Base-by-base conservation (phyloP, 1,140 invertebrate genomes). In the Calliphora vicina region DNA sequence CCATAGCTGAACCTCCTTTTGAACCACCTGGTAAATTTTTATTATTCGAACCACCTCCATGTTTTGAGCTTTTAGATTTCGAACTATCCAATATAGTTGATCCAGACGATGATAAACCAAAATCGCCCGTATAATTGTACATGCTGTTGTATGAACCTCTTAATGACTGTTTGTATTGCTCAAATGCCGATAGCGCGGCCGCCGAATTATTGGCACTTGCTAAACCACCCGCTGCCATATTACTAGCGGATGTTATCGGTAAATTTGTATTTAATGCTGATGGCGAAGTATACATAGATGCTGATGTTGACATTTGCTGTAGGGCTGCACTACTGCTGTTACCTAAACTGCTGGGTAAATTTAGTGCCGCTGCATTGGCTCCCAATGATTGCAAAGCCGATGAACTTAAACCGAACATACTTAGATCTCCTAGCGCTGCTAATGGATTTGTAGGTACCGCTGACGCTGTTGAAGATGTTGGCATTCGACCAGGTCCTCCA, bases 401-500 rank as follows among this genome's bases (percentile, higher is more conserved):
- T 0, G 35, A 45, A 12, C 20, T 42, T 29, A 83, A 43, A 57
- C 78, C 83, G 74, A 45, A 83, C 83, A 83, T 81, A 20, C 83
- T 83, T 42, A 83, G 35, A 29, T 83, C 83, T 1, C 83, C 83
- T 1, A 83, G 43, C 1, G 83, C 83, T 45, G 76, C 71, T 12
- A 83, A 45, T 4, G 83, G 83, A 74, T 83, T 83, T 50, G 83
- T 15, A 5, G 80, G 12, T 35, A 43, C 9, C 13, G 82, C 25
- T 20, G 76, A 71, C 1, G 74, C 35, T n/a, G 43, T 9, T 23
- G 67, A 5, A 13, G 76, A 25, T 15, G 57, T 42, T 4, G 82
- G 57, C 29, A 61, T 61, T 35, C 78, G 57, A 71, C 67, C 50
- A 71, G 61, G 45, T n/a, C 27, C 76, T 71, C 42, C 76, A 43